Evolutionary conservation across 2,797 vertebrate species (phyloP), one percentile per base, ranked within the genome.

Genomic region (Chlorospingus semifuscus): DNA sequence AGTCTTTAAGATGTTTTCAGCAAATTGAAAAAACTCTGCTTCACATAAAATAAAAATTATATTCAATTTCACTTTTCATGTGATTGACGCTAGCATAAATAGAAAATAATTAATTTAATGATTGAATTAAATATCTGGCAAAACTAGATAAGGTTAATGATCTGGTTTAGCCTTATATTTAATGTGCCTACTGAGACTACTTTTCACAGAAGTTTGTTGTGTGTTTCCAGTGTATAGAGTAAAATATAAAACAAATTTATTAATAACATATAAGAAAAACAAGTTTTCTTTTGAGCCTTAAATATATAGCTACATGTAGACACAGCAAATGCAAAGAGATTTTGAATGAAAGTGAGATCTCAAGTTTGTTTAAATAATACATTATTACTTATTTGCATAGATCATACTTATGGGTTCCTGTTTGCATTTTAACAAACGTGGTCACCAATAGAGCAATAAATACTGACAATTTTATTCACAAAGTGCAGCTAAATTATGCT

Each of bases 371-470:
- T 57, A 34, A 57, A 59, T 68, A 46, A 66, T 74, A 21, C 26
- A 53, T 85, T 80, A 56, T 65, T 87, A 60, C 17, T 87, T 20
- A 41, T 69, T 95, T 89, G 5, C 50, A 56, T 42, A 78, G 49
- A 60, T 71, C 19, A 78, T 63, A 71, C 26, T 90, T 93, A 92
- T 87, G 46, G 12, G n/a, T 78, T 83, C 39, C 61, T 92, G 37
- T 61, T 89, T 88, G 30, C n/a, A 86, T 92, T 94, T 89, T 92
- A 91, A 87, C 21, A 80, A 93, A 77, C 29, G 15, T 53, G 13
- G 24, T 56, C 75, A 41, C 41, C 66, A 68, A 49, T 61, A 85
- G 53, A 88, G 60, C 17, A 90, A 92, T 71, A 92, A 91, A 90
- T 49, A 59, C 13, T 66, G 57, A 61, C 34, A 92, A 66, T 8